Evolutionary conservation across 2,888 invertebrate genomes (phyloP), one percentile per base, ranked within the genome.

Genomic region (Drosophila mettleri): DNA sequence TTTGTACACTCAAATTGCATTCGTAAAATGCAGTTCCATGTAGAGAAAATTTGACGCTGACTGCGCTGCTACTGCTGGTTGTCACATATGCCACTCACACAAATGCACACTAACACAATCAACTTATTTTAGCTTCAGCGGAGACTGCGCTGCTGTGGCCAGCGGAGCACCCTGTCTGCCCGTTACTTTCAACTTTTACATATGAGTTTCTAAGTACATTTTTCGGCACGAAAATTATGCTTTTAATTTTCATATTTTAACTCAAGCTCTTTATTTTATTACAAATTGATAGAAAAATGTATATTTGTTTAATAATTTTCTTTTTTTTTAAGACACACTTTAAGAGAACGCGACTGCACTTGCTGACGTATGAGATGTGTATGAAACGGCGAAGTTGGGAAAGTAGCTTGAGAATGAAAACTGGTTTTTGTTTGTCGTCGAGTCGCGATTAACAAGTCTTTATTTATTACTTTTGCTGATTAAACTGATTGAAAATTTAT

Each of bases 21-120:
- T 73, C 74, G 78, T 59, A 34, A 33, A 45, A 58, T 73, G 79
- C 66, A 81, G 46, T 73, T 54, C 34, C 78, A 61, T 72, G 48
- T 88, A 85, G 80, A 85, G 81, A 85, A 80, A 85, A 77, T 65
- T 75, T 58, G 54, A 61, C 79, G 85, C 65, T 46, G 62, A 43
- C 78, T 63, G 78, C 76, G 78, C 78, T 65, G 63, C 31, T 52
- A 16, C 22, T 43, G 33, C 29, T 18, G 14, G 43, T 43, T 33
- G 12, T 20, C 31, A 48, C 31, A 48, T 46, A 33, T 43, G 22
- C 14, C 54, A 41, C 34, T 54, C 53, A 51, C n/a, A 31, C 60
- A 51, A 29, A 38, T 34, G 52, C 60, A 46, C 61, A 66, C 72
- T 41, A 53, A 63, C 58, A 66, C 59, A 48, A 55, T 73, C 86